Evolutionary conservation across 2,888 invertebrate genomes (phyloP), one percentile per base, ranked within the genome.

Genomic region (Agonopterix alstromeriana): DNA sequence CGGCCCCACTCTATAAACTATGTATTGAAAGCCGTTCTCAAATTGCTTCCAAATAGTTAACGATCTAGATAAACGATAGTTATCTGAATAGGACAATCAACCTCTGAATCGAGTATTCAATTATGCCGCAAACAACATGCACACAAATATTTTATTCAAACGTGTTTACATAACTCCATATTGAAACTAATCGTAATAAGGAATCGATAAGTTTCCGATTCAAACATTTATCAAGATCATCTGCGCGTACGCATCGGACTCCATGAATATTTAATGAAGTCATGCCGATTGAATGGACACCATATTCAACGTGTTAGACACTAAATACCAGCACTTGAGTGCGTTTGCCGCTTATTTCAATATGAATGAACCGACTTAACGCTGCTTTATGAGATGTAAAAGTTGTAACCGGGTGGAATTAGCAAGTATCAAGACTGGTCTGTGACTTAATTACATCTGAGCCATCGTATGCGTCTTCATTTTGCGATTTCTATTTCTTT

Each of bases 21-120:
- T 63, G 73, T 72, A 67, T 65, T 56, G 56, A 68, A 64, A 69
- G 59, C 67, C 70, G 63, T 65, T 65, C 71, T 77, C 65, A 70
- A 77, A 82, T 77, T 74, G 73, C 69, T 67, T 70, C 71, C 69
- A 72, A 73, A 72, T 67, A 73, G 70, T 73, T 72, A 68, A 70
- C 65, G 66, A 77, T 77, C 71, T 61, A 65, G 65, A 70, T 68
- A 65, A 62, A 56, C 60, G 70, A 77, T 73, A 67, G 27, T 56
- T 63, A 74, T 73, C 70, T 58, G 61, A 62, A 61, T 60, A 66
- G 63, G 67, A 74, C 66, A 74, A 77, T 72, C 57, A 52, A 35
- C 47, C 42, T 27, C 27, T 70, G 61, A 55, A 70, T 69, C 67
- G 52, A 67, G 58, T 66, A 67, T 80, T 77, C 73, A 73, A 73